Evolutionary conservation across 1,140 invertebrate genomes (phyloP), one percentile per base, ranked within the genome.

Genomic region (Pseudomyrmex cubaensis): DNA sequence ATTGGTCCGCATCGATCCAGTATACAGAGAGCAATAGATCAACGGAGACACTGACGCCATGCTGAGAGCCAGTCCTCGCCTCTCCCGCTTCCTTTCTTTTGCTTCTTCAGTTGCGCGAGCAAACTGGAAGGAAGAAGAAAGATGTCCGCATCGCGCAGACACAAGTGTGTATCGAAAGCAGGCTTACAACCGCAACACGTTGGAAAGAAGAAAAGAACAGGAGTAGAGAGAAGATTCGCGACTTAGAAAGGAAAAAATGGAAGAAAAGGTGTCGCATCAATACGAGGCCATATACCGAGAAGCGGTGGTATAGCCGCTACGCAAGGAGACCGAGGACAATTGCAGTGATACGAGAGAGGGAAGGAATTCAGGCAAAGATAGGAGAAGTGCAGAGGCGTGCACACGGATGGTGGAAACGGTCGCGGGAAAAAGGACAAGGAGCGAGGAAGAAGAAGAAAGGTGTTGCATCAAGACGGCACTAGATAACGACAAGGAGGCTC

Each of bases 1-100:
- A 91, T 91, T 90, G 90, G 88, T 70, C 83, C 85, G 88, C 82
- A 90, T 90, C 88, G 89, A 90, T 89, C 88, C 88, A 57, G 61
- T 82, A 84, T 78, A 82, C 88, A 77, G 77, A 63, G 82, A 85
- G 88, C 88, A 77, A 89, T 89, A 89, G 88, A 89, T 89, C 88
- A 89, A 52, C 82, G 72, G 84, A 64, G 85, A 87, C 88, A 82
- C 75, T 85, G 87, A 89, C 86, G 87, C 87, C 87, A 88, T 88
- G 76, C 82, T 84, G 86, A 85, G 50, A 61, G 70, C 50, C 57
- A 17, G 61, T 56, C 44, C 64, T 74, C 56, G 54, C 25, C 46
- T 73, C 52, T 48, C 61, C 66, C 48, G 13, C 62, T 64, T 77
- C 5, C 13, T 13, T 73, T 70, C 56, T 57, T 62, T 46, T 50